Percentiles rank a stretch among this genome's conserved stretches.
Conservation (phyloP, 1,140 invertebrate genomes). For the Drosophila subpulchrella region DNA sequence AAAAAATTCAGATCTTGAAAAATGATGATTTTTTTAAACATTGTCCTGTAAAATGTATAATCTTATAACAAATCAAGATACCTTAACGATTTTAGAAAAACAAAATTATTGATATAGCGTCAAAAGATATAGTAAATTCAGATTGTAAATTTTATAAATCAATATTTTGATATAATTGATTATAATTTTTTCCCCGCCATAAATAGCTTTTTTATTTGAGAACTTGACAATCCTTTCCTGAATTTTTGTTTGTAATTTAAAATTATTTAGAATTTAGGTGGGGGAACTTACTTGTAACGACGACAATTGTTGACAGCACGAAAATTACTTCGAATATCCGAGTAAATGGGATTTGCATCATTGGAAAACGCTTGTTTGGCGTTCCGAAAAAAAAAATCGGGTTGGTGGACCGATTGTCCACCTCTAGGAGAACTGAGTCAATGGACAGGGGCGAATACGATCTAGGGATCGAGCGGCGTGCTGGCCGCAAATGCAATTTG, state of each 20-base stretch:
- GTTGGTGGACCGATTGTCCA: conserved; percentile 17
- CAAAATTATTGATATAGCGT: too few relatives aligned
- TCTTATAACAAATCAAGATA: too few relatives aligned
- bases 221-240: conserved; percentile 4
- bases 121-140: too few relatives aligned
- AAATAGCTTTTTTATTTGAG: not conserved
- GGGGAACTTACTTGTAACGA: conserved; percentile 72
- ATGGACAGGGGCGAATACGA: conserved; percentile 15
- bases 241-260: not conserved
- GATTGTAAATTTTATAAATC: too few relatives aligned
- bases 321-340: conserved; percentile 81
- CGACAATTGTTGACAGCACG: conserved; percentile 84
- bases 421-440: conserved; percentile 13
- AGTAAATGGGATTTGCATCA: conserved; percentile 72
- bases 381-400: conserved; percentile 16
- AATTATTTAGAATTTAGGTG: not conserved
- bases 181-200: not conserved
- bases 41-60: too few relatives aligned
- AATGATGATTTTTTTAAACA: too few relatives aligned
- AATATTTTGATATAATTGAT: too few relatives aligned
- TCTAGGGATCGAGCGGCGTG: conserved; percentile 72
- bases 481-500: conserved; percentile 73
- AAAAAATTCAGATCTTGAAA: too few relatives aligned
- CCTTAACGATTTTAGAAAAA: too few relatives aligned
- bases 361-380: conserved; percentile 46